These are phyloP conservation scores for Staurois parvus DNA, from an alignment of 2,797 vertebrate genomes.

Conservation along the genomic window DNA sequence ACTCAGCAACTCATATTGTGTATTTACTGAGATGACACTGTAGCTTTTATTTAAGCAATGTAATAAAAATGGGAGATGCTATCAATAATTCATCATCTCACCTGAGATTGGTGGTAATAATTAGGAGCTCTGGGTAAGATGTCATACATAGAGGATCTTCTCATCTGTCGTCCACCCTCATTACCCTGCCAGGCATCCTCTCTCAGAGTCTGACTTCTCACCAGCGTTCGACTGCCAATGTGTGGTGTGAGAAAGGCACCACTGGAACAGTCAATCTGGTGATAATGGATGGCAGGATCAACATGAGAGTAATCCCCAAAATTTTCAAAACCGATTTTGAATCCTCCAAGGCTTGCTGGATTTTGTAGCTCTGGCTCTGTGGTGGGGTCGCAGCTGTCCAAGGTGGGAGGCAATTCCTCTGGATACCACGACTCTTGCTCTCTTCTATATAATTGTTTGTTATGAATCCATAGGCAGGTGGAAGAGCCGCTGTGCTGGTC, in stretches of 20 bases:
- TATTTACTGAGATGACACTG: too few species aligned
- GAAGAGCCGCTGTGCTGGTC: neutral
- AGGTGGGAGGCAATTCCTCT: neutral
- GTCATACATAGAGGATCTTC: neutral
- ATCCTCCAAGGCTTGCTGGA: neutral
- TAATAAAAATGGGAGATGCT: too few species aligned
- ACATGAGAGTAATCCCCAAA: neutral
- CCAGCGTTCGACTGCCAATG: neutral
- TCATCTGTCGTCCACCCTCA: neutral
- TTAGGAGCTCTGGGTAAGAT: neutral
- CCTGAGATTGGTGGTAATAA: neutral
- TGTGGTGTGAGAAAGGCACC: neutral
- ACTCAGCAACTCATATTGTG: too few species aligned
- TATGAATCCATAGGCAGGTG: neutral
- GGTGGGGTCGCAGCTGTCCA: neutral
- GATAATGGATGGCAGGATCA: neutral
- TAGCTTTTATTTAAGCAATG: too few species aligned
- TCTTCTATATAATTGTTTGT: slow-evolving; percentile 18
- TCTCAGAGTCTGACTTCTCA: neutral
- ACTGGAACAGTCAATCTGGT: neutral
- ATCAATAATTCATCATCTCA: neutral
- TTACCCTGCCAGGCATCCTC: too few species aligned
- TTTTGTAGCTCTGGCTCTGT: too few species aligned
- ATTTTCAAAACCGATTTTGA: neutral
- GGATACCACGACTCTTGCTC: slow-evolving; percentile 9